Conservation (phyloP, 1,140 invertebrate genomes). For the Conus ventricosus region DNA sequence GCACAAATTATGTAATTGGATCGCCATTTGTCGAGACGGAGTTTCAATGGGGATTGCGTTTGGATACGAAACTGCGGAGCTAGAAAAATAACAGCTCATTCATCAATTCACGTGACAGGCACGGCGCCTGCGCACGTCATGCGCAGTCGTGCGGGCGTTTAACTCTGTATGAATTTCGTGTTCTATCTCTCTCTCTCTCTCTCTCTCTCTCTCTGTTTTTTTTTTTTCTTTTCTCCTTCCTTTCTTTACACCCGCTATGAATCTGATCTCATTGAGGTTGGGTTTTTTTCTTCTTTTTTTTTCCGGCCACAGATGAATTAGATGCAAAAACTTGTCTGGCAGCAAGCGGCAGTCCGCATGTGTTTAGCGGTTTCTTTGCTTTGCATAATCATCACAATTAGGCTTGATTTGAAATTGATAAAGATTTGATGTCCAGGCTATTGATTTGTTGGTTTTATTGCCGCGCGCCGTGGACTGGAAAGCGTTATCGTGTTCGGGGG, state of each 20-base stretch:
- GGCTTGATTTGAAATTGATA: constrained; percentile 5
- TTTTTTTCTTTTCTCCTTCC: not conserved
- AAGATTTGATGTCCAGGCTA: not conserved
- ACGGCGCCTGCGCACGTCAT: not conserved
- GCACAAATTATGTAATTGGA: constrained; percentile 33
- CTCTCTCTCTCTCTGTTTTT: not conserved
- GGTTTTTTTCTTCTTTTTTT: not conserved
- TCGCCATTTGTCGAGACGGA: constrained; percentile 15
- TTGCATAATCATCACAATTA: constrained; percentile 2
- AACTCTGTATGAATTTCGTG: not conserved
- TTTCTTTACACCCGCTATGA: not conserved
- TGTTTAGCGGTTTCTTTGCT: constrained; percentile 15
- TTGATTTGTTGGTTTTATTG: not conserved
- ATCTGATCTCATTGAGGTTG: not conserved
- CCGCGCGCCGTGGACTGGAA: not conserved
- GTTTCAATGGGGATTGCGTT: not conserved
- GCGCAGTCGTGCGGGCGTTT: constrained; percentile 14
- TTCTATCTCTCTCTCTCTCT: not conserved
- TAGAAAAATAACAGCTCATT: constrained; percentile 14
- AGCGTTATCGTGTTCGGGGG: not conserved
- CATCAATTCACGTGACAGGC: constrained; percentile 22
- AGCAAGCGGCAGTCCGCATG: not conserved
- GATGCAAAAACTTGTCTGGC: not conserved
- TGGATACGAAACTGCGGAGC: constrained; percentile 21
- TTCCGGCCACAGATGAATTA: not conserved